Evolutionary conservation across 2,113 vertebrate genomes (phyloP).

Genomic region (Leucopsar rothschildi): DNA sequence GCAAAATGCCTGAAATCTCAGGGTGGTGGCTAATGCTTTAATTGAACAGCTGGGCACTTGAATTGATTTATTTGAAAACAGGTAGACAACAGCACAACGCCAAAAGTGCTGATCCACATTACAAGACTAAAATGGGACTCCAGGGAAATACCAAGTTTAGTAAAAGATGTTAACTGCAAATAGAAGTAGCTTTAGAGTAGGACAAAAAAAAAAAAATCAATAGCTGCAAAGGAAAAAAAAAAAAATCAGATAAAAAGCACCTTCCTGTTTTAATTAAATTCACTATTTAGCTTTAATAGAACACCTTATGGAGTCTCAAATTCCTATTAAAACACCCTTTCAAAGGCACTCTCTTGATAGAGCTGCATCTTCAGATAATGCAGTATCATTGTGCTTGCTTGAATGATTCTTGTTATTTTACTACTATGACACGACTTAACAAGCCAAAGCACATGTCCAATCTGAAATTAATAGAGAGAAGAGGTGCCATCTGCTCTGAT

Average conservation of each 20-base stretch:
- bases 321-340: neutral
- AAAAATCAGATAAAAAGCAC: slow-evolving; percentile 41
- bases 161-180: slow-evolving; percentile 49
- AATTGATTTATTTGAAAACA: slow-evolving; percentile 71
- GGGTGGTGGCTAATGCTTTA: slow-evolving; percentile 22
- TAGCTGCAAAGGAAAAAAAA: slow-evolving; percentile 59
- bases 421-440: slow-evolving; percentile 59
- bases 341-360: neutral
- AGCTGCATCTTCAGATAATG: neutral
- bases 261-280: slow-evolving; percentile 16
- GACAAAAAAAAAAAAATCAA: slow-evolving; percentile 47
- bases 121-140: slow-evolving; percentile 68
- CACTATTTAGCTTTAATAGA: slow-evolving; percentile 56
- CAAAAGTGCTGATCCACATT: slow-evolving; percentile 72
- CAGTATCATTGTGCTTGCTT: slow-evolving; percentile 18
- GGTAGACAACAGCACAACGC: neutral
- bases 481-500: slow-evolving; percentile 66
- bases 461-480: slow-evolving; percentile 70
- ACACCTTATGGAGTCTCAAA: slow-evolving; percentile 12
- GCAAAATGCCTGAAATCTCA: slow-evolving; percentile 1
- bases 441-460: slow-evolving; percentile 67
- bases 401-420: slow-evolving; percentile 59
- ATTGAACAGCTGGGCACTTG: slow-evolving; percentile 67
- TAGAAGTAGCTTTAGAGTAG: neutral
- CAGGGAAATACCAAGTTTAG: slow-evolving; percentile 58